Evolutionary conservation across 2,888 invertebrate genomes (phyloP).

Genomic region (Lasioglossum morio): DNA sequence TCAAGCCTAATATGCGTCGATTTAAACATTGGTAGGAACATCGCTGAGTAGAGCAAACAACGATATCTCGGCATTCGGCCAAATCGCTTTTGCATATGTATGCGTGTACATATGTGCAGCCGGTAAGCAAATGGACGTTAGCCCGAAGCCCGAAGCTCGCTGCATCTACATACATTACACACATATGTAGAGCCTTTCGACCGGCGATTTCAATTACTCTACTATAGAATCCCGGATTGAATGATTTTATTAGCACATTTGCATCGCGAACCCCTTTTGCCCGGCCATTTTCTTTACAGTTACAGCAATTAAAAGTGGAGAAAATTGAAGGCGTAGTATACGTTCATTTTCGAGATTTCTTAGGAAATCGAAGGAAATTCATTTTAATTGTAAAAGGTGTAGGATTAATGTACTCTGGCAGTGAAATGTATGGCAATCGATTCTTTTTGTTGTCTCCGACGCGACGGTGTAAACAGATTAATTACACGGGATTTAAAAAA

Average conservation of each 20-base stretch:
- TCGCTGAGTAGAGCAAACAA: conserved; percentile 51
- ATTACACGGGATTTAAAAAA: background rate
- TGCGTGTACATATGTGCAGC: background rate
- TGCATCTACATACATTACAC: background rate
- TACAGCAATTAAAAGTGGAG: no score
- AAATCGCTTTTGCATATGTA: conserved; percentile 45
- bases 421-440: no score
- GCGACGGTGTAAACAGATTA: background rate
- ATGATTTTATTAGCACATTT: background rate
- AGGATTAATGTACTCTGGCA: no score
- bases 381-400: background rate
- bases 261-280: background rate
- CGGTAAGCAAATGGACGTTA: conserved; percentile 24
- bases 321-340: background rate
- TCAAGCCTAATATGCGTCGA: conserved; percentile 50
- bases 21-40: conserved; percentile 45
- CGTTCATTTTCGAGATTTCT: background rate
- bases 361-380: background rate
- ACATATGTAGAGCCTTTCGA: background rate
- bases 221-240: background rate
- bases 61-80: conserved; percentile 39
- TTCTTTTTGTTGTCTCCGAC: background rate
- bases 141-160: background rate
- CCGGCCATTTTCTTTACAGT: no score
- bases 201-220: conserved; percentile 2